Percentiles rank a stretch among this genome's conserved stretches.
Conservation (phyloP, 1,140 invertebrate species). For the Drosophila auraria region DNA sequence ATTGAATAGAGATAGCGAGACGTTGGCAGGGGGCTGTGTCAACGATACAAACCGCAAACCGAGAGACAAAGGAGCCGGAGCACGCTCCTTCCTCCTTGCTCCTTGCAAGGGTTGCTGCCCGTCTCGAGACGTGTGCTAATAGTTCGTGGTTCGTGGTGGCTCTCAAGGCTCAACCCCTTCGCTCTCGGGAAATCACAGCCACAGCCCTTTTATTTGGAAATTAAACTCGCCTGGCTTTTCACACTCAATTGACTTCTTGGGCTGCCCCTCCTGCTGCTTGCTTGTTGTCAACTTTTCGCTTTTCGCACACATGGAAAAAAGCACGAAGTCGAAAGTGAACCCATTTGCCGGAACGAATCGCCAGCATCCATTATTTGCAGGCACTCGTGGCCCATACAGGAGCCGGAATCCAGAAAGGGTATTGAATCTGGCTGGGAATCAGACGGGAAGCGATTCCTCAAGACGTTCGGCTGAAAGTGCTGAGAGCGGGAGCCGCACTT, state of each 20-base stretch:
- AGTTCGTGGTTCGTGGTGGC: conserved; percentile 52
- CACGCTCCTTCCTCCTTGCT: too few relatives aligned
- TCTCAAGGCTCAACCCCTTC: conserved; percentile 24
- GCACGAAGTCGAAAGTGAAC: conserved; percentile 5
- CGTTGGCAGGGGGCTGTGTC: conserved; percentile 18
- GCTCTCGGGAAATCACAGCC: conserved; percentile 57
- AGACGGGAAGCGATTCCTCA: background rate
- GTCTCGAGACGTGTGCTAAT: conserved; percentile 52
- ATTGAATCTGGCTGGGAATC: conserved; percentile 2
- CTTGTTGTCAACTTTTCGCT: conserved; percentile 73
- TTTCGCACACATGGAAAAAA: conserved; percentile 57
- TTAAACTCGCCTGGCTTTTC: conserved; percentile 80
- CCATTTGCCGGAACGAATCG: conserved; percentile 60
- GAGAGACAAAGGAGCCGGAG: conserved; percentile 55
- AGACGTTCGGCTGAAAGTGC: conserved; percentile 26
- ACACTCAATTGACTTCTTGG: conserved; percentile 79
- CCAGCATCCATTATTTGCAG: conserved; percentile 71
- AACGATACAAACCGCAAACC: conserved; percentile 59
- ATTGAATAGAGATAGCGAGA: conserved; percentile 56
- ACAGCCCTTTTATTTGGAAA: conserved; percentile 78
- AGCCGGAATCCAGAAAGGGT: background rate
- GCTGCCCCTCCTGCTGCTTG: conserved; percentile 16
- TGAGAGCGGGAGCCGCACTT: conserved; percentile 8
- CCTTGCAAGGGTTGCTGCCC: conserved; percentile 52
- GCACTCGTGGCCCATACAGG: conserved; percentile 34